Percentiles rank a stretch among this genome's conserved stretches.
Conservation (phyloP, 2,113 vertebrate genomes). For the Toxostoma redivivum region DNA sequence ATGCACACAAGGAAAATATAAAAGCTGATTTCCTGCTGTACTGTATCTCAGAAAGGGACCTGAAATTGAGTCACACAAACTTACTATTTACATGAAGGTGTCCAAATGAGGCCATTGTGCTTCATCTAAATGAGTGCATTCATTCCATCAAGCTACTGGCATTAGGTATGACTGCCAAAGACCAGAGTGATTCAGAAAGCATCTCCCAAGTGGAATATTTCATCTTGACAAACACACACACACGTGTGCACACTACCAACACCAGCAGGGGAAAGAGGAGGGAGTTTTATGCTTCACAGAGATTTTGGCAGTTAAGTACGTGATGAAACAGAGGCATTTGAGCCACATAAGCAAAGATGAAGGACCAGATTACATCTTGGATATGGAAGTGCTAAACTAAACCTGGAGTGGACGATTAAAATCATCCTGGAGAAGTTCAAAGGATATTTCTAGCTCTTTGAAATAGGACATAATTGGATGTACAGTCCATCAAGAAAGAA, state of each 20-base stretch:
- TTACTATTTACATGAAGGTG: neutral
- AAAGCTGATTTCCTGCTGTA: neutral
- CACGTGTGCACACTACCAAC: accelerated
- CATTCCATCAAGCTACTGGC: neutral
- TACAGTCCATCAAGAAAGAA: neutral
- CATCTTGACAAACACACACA: neutral
- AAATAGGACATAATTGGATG: neutral
- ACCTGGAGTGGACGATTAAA: neutral
- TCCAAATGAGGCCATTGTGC: neutral
- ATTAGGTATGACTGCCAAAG: neutral
- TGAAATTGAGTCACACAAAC: neutral
- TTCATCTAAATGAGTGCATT: neutral
- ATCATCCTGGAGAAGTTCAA: neutral
- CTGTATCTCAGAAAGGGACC: neutral
- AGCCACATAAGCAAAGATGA: neutral
- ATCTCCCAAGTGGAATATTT: neutral
- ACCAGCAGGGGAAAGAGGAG: neutral
- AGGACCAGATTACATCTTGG: neutral
- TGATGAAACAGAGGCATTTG: neutral
- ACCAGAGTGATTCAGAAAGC: neutral
- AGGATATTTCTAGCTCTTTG: neutral
- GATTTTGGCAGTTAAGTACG: neutral
- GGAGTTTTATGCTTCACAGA: neutral
- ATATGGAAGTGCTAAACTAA: neutral
- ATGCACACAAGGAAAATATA: neutral